phyloP scores from a whole-genome alignment of 2,797 vertebrate genomes.

The Coendou prehensilis region DNA sequence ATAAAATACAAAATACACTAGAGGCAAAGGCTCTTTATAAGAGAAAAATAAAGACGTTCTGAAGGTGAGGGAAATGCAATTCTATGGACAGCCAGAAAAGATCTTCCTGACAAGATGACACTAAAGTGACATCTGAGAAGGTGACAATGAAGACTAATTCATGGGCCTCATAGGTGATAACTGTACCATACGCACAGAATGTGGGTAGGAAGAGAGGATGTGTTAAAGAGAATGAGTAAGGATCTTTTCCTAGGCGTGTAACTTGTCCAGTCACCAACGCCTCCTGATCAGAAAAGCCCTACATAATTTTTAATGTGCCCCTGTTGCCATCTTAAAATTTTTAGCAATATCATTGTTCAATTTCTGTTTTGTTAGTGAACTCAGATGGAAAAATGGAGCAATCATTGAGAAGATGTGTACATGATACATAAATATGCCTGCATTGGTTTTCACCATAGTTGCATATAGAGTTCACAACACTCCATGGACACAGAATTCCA shows the following conservation, averaged over 20 bases:
- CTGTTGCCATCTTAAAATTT: background rate
- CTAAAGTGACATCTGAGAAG: background rate
- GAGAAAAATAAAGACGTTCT: background rate
- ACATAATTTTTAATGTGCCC: background rate
- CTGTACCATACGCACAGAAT: background rate
- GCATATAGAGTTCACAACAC: background rate
- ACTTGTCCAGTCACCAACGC: background rate
- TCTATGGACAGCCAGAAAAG: background rate
- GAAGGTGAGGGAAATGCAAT: background rate
- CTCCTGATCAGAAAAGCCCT: background rate
- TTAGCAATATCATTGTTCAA: background rate
- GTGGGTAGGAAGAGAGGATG: background rate
- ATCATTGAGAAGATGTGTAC: background rate
- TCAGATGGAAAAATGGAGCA: background rate
- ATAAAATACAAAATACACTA: background rate
- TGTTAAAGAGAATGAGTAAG: no score
- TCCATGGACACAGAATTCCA: background rate
- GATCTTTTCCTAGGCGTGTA: fast-evolving
- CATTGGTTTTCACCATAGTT: background rate
- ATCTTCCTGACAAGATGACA: background rate
- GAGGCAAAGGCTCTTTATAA: background rate
- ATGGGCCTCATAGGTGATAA: no score
- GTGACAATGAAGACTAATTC: background rate
- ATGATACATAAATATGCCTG: fast-evolving
- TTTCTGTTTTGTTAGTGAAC: background rate